Conservation (phyloP, 30 jellyfish, hydroid and myxozoan species). For the Hydractinia echinata region DNA sequence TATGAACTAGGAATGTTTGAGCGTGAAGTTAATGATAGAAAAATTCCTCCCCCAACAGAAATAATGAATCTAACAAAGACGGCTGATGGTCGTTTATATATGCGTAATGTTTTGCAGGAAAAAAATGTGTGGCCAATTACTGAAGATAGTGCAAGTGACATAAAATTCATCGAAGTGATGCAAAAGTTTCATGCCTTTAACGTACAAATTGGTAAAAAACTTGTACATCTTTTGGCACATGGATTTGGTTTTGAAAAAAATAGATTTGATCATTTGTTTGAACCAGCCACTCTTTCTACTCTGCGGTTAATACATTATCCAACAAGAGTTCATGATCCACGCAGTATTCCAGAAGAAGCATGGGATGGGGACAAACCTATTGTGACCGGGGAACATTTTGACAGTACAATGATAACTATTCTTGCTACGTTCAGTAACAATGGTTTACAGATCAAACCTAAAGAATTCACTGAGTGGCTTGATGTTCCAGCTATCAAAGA, state of each 20-base stretch:
- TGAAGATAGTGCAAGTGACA: constrained; percentile 34
- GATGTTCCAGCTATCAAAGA: constrained; percentile 55
- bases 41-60: constrained; percentile 34
- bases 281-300: constrained; percentile 49
- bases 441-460: constrained; percentile 72
- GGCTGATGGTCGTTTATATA: constrained; percentile 35
- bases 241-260: constrained; percentile 50
- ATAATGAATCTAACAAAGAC: constrained; percentile 18
- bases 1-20: constrained; percentile 57
- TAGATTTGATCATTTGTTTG: constrained; percentile 42
- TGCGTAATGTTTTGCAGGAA: constrained; percentile 67
- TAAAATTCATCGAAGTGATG: constrained; percentile 39
- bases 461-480: constrained; percentile 53
- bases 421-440: constrained; percentile 55
- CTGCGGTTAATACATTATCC: constrained; percentile 73
- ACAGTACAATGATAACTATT: constrained; percentile 49
- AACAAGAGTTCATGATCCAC: constrained; percentile 34
- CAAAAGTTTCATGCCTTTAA: constrained; percentile 21
- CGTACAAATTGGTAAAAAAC: constrained; percentile 13
- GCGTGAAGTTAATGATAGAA: background rate
- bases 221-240: constrained; percentile 49
- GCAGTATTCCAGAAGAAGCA: constrained; percentile 57
- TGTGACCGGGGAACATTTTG: constrained; percentile 83
- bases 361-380: constrained; percentile 53
- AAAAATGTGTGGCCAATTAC: constrained; percentile 65